Evolutionary conservation across 2,888 invertebrate genomes (phyloP).

Genomic region (Drosophila mercatorum): DNA sequence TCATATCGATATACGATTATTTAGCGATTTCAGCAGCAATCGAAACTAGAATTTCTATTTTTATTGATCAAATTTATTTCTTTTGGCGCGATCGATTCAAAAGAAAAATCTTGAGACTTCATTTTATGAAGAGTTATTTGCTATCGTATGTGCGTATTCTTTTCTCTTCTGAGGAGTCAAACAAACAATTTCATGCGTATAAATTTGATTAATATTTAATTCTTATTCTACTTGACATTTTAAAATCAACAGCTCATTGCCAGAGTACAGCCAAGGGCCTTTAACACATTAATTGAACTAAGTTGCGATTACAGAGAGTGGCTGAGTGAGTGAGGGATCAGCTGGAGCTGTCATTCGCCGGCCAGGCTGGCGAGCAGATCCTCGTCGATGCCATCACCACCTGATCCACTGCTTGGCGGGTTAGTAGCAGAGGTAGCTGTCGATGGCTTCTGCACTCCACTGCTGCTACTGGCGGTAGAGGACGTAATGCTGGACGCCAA

Average conservation of each 20-base stretch:
- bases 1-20: not conserved
- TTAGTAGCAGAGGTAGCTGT: constrained; percentile 35
- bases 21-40: not conserved
- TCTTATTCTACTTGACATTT: constrained; percentile 7
- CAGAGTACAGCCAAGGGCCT: constrained; percentile 12
- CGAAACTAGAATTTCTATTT: not conserved
- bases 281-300: constrained; percentile 24
- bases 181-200: not conserved
- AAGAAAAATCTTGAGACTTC: not conserved
- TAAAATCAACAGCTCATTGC: constrained; percentile 15
- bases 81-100: not conserved
- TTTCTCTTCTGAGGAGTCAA: not conserved
- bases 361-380: constrained; percentile 70
- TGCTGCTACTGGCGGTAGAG: constrained; percentile 21
- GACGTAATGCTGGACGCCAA: constrained; percentile 19
- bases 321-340: not conserved
- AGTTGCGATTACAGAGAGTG: constrained; percentile 12
- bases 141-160: no score
- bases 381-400: constrained; percentile 68
- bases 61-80: not conserved
- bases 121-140: not conserved
- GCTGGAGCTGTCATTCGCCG: constrained; percentile 67
- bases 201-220: constrained; percentile 1
- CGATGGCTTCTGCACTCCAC: constrained; percentile 17
- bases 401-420: constrained; percentile 30